These are phyloP conservation scores for Ophion obscuratus DNA, from an alignment of 2,888 invertebrate genomes.

Conservation along the genomic window DNA sequence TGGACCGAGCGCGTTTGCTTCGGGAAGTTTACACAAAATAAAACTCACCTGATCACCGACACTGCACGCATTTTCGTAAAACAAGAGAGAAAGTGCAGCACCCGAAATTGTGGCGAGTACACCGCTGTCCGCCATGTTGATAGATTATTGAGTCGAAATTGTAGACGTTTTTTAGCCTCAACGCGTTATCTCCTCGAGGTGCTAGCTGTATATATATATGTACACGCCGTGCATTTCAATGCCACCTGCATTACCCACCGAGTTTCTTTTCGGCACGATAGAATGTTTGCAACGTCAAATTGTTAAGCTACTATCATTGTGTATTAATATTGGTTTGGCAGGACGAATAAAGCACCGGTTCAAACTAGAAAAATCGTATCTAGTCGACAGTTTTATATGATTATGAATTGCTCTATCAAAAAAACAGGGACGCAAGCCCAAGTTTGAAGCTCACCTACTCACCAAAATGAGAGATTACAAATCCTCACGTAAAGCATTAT, in stretches of 20 bases:
- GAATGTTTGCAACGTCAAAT: background rate
- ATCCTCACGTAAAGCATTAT: no score
- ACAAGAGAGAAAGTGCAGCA: constrained; percentile 88
- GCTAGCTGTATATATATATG: background rate
- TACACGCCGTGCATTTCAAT: background rate
- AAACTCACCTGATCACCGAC: constrained; percentile 86
- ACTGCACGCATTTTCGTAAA: constrained; percentile 88
- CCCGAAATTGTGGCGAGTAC: constrained; percentile 85
- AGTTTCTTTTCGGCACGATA: background rate
- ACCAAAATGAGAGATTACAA: background rate
- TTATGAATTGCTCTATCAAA: background rate
- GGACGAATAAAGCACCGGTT: background rate
- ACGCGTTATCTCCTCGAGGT: background rate
- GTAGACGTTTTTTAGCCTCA: background rate
- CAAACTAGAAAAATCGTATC: background rate
- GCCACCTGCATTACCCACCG: background rate
- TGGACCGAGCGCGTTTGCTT: background rate
- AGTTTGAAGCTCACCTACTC: background rate
- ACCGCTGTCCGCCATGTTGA: constrained; percentile 80
- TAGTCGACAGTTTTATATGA: background rate
- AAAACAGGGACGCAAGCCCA: background rate
- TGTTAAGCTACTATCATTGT: background rate
- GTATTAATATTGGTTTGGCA: background rate
- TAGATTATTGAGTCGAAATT: constrained; percentile 54
- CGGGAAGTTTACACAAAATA: background rate